These are phyloP conservation scores for Caenorhabditis briggsae DNA, from an alignment of 1,140 invertebrate species.

Conservation along the genomic window DNA sequence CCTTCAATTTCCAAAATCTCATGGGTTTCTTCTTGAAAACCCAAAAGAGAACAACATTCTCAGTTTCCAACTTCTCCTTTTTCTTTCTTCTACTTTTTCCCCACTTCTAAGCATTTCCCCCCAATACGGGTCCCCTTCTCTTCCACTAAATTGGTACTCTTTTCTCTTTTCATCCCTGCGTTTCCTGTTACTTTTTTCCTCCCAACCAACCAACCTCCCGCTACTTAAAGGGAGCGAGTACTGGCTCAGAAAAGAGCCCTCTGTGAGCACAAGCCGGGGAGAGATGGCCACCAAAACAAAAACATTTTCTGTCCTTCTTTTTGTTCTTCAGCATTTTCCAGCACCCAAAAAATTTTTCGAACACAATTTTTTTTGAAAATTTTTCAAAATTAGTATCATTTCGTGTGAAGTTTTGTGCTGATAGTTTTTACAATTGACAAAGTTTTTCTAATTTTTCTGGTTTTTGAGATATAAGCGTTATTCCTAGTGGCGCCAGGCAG, in stretches of 20 bases:
- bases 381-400: background rate
- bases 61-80: background rate
- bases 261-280: background rate
- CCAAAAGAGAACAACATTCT: too few relatives aligned
- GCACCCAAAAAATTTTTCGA: too few relatives aligned
- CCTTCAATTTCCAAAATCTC: background rate
- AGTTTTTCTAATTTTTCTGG: too few relatives aligned
- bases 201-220: background rate
- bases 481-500: too few relatives aligned
- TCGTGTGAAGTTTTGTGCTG: too few relatives aligned
- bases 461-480: too few relatives aligned
- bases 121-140: too few relatives aligned
- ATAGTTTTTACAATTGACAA: too few relatives aligned
- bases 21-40: background rate
- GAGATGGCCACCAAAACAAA: background rate
- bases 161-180: slow-evolving; percentile 21
- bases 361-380: background rate
- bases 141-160: slow-evolving; percentile 3
- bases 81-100: slow-evolving; percentile 2
- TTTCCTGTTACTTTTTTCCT: slow-evolving; percentile 45
- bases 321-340: background rate
- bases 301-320: background rate
- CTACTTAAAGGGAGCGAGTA: background rate
- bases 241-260: background rate
- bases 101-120: background rate